Evolutionary conservation across 1,140 invertebrate species (phyloP).

Genomic region (Cydia amplana): DNA sequence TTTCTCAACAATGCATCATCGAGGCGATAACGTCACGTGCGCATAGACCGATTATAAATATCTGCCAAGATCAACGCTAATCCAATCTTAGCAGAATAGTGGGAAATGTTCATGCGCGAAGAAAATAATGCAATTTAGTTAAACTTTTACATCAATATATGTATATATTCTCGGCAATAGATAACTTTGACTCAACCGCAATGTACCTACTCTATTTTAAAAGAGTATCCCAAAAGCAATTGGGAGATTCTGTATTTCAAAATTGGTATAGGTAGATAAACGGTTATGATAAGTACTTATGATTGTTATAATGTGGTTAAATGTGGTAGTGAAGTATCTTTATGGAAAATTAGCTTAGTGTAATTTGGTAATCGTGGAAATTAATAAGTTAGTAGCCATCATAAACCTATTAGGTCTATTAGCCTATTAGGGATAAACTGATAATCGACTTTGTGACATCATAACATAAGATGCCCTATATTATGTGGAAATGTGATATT

Average conservation of each 20-base stretch:
- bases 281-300: no score
- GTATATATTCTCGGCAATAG: no score
- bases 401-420: no score
- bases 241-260: no score
- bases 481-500: no score
- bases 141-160: no score
- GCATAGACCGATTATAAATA: conserved; percentile 30
- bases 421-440: not conserved
- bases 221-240: no score
- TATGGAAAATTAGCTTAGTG: not conserved
- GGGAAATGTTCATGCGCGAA: not conserved
- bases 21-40: not conserved
- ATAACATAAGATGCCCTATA: not conserved
- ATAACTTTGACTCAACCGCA: no score
- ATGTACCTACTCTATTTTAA: no score
- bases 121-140: not conserved
- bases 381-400: not conserved
- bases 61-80: conserved; percentile 8
- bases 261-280: no score
- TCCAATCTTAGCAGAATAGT: conserved; percentile 18
- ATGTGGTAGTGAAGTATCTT: no score
- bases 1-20: conserved; percentile 20
- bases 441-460: not conserved
- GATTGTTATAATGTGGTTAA: no score
- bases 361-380: not conserved